Percentiles rank a stretch among this genome's conserved stretches.
Evolutionary conservation across 2,888 invertebrate species (phyloP).

Genomic region (Tholera decimalis): DNA sequence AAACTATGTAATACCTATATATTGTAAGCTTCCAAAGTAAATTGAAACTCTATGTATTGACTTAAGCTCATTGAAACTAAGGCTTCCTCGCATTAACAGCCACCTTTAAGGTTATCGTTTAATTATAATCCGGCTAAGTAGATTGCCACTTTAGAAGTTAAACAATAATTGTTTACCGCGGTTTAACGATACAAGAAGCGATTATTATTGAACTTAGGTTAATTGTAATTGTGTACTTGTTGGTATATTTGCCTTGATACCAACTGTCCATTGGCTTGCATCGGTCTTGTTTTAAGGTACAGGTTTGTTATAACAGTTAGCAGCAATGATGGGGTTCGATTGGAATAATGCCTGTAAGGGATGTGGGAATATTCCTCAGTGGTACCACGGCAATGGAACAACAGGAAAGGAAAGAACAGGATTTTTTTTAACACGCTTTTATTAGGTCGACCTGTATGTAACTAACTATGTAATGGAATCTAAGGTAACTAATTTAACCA

Average conservation of each 20-base stretch:
- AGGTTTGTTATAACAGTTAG: conserved; percentile 27
- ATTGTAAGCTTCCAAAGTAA: conserved; percentile 12
- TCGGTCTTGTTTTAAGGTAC: conserved; percentile 2
- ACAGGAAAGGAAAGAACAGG: too few species aligned
- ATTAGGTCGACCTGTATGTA: too few species aligned
- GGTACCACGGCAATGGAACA: too few species aligned
- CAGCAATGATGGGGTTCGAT: too few species aligned
- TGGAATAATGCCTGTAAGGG: too few species aligned
- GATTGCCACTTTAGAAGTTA: conserved; percentile 53
- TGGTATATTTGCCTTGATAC: neutral
- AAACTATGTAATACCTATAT: conserved; percentile 16
- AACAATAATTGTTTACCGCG: conserved; percentile 54
- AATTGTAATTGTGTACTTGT: conserved; percentile 32
- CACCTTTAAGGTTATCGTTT: conserved; percentile 45
- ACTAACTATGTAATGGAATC: too few species aligned
- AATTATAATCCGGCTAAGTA: conserved; percentile 61
- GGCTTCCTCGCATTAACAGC: conserved; percentile 51
- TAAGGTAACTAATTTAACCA: too few species aligned
- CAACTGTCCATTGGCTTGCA: conserved; percentile 14
- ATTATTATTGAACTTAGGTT: conserved; percentile 53
- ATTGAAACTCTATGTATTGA: conserved; percentile 36
- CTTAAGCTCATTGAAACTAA: conserved; percentile 31
- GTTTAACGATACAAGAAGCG: conserved; percentile 40
- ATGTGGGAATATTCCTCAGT: too few species aligned
- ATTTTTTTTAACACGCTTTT: too few species aligned